Percentiles rank a stretch among this genome's conserved stretches.
Evolutionary conservation across 2,113 vertebrate species (phyloP).

Genomic region (Cardinalis cardinalis): DNA sequence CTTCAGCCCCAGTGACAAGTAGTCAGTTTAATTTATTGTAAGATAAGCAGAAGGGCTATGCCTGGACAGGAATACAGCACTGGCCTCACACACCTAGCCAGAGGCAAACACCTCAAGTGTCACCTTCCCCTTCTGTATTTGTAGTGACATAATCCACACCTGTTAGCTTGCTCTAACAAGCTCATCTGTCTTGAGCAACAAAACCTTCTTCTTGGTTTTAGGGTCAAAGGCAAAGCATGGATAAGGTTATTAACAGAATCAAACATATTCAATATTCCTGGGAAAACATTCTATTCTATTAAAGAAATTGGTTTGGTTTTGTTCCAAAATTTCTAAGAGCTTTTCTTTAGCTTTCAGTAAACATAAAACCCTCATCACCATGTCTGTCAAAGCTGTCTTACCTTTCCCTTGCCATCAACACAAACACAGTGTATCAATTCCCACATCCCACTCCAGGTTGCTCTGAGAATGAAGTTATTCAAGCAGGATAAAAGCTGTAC

Average conservation of each 20-base stretch:
- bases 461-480: neutral
- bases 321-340: neutral
- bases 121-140: neutral
- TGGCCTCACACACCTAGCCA: neutral
- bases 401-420: neutral
- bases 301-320: neutral
- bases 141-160: neutral
- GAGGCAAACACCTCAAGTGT: neutral
- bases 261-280: neutral
- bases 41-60: neutral
- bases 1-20: neutral
- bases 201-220: neutral
- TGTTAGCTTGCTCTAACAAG: neutral
- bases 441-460: neutral
- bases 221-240: neutral
- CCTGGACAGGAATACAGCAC: neutral
- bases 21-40: slow-evolving; percentile 12
- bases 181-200: neutral
- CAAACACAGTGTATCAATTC: neutral
- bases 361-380: neutral
- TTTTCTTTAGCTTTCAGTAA: neutral
- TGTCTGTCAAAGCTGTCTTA: neutral
- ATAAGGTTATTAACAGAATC: neutral
- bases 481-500: neutral
- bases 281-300: neutral